phyloP scores from a whole-genome alignment of 2,113 vertebrate species.

The zebrafish (Danio rerio) region DNA sequence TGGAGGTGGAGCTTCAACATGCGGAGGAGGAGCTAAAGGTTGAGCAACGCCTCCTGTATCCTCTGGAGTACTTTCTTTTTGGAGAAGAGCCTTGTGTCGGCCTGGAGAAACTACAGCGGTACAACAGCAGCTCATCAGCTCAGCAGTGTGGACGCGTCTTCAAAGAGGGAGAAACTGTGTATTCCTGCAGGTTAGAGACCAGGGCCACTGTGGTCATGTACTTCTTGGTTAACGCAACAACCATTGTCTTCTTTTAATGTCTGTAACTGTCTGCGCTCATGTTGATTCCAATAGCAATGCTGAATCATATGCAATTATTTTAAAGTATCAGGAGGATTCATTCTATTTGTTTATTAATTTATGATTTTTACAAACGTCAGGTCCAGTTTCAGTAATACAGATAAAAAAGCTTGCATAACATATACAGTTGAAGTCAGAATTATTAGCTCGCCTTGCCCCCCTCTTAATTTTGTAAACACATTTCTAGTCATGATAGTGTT shows the following conservation, averaged over 20 bases:
- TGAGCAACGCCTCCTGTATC: slow-evolving; percentile 80
- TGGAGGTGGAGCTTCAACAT: slow-evolving; percentile 79
- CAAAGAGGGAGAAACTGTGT: slow-evolving; percentile 95
- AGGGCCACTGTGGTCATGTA: not conserved
- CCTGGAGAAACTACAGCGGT: slow-evolving; percentile 88
- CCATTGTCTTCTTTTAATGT: not conserved
- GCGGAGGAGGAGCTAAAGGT: slow-evolving; percentile 86
- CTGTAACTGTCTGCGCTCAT: not conserved
- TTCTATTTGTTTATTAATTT: no score
- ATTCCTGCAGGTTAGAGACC: slow-evolving; percentile 93
- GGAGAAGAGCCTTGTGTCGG: slow-evolving; percentile 87
- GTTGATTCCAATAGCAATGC: no score
- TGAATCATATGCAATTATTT: no score
- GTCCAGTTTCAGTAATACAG: no score
- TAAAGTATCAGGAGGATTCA: no score
- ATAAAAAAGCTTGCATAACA: no score
- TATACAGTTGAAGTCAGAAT: no score
- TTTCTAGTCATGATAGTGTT: no score
- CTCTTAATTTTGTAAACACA: no score
- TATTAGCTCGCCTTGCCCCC: no score
- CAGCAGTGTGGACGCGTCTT: slow-evolving; percentile 96
- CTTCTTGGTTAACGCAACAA: not conserved
- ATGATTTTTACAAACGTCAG: no score
- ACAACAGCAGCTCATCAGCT: slow-evolving; percentile 74
- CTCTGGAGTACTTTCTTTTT: slow-evolving; percentile 91